Conservation (phyloP, 23 tunicate species). For the Aplidium turbinatum region DNA sequence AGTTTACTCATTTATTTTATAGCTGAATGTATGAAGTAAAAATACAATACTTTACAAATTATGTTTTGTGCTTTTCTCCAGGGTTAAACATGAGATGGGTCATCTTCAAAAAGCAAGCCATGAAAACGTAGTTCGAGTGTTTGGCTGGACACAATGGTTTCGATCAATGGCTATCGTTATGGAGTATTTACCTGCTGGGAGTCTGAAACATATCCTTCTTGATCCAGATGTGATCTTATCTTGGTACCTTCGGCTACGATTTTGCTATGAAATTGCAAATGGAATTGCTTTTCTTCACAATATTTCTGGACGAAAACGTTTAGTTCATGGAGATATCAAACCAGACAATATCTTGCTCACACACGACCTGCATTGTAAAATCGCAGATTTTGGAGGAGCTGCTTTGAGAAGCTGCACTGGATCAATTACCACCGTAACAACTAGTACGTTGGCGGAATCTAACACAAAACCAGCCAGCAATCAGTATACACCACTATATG, state of each 20-base stretch:
- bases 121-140: slow-evolving; percentile 18
- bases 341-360: slow-evolving; percentile 18
- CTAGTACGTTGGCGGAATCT: too few species aligned
- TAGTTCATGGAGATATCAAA: slow-evolving; percentile 35
- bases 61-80: too few species aligned
- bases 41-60: too few species aligned
- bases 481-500: not conserved
- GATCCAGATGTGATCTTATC: not conserved
- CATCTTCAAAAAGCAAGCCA: slow-evolving; percentile 12
- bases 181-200: slow-evolving; percentile 14
- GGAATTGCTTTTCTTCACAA: slow-evolving; percentile 20
- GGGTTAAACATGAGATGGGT: slow-evolving; percentile 9
- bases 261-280: slow-evolving; percentile 11
- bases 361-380: slow-evolving; percentile 17
- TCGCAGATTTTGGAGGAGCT: slow-evolving; percentile 21
- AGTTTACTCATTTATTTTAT: too few species aligned
- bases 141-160: slow-evolving; percentile 2
- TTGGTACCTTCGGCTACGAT: not conserved
- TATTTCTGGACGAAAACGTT: not conserved
- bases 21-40: too few species aligned
- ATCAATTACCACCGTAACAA: not conserved
- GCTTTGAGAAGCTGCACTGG: slow-evolving; percentile 1
- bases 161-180: slow-evolving; percentile 10
- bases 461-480: not conserved
- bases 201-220: not conserved